These are phyloP conservation scores for Phragmatobia fuliginosa DNA, from an alignment of 2,888 invertebrate genomes.

Conservation along the genomic window DNA sequence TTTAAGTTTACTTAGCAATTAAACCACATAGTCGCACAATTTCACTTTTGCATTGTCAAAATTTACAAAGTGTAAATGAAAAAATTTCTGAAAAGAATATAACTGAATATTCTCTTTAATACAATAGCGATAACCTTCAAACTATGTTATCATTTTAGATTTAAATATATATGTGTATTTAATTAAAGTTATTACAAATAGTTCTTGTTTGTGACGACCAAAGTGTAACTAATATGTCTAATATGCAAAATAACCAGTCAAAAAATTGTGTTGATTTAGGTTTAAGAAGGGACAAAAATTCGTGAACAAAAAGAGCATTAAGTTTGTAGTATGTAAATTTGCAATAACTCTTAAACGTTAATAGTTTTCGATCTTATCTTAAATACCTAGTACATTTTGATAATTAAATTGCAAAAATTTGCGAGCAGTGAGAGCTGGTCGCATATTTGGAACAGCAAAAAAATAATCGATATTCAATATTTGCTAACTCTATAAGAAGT, in stretches of 20 bases:
- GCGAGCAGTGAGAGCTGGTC: background rate
- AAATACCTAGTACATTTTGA: background rate
- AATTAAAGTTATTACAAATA: conserved; percentile 26
- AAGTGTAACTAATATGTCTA: conserved; percentile 51
- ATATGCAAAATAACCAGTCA: conserved; percentile 40
- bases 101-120: background rate
- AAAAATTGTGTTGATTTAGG: background rate
- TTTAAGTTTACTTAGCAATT: background rate
- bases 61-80: background rate
- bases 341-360: background rate
- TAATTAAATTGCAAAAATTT: background rate
- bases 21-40: background rate
- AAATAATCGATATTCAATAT: background rate
- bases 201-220: conserved; percentile 38
- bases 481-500: background rate
- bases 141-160: background rate
- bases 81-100: background rate
- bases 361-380: background rate
- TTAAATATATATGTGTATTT: too few species aligned
- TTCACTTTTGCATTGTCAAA: background rate
- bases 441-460: background rate
- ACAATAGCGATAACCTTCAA: background rate
- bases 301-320: background rate
- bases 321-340: background rate
- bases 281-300: background rate